Evolutionary conservation across 2,888 invertebrate species (phyloP).

Genomic region (Ichneumoninae sp.): DNA sequence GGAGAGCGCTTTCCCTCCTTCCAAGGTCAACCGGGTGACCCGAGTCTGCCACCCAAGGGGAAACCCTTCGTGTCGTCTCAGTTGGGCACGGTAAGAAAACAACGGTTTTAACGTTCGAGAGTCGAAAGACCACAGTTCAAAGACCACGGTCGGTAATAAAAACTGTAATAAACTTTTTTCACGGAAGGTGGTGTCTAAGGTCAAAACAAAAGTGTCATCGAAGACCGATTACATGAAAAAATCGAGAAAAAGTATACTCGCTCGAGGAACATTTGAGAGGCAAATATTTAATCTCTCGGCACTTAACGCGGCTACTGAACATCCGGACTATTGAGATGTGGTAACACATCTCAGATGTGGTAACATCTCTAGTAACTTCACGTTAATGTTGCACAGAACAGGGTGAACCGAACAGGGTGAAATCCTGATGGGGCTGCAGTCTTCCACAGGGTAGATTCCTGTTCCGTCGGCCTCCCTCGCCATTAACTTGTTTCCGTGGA

Average conservation of each 20-base stretch:
- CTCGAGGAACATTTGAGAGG: too few species aligned
- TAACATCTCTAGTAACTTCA: background rate
- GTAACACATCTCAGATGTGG: background rate
- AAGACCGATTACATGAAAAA: too few species aligned
- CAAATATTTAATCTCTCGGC: too few species aligned
- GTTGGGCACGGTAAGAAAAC: background rate
- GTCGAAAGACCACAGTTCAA: too few species aligned
- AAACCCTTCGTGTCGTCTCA: background rate
- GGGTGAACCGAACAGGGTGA: background rate
- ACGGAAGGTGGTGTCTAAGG: too few species aligned
- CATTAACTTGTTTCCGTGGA: background rate
- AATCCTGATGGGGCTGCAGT: background rate
- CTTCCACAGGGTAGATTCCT: background rate
- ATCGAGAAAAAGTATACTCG: too few species aligned
- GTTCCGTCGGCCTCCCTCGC: background rate
- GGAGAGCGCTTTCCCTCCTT: background rate
- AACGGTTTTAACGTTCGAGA: background rate
- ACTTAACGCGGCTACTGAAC: background rate
- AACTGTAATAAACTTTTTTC: too few species aligned
- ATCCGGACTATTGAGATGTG: background rate
- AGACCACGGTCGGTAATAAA: too few species aligned
- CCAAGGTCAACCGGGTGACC: constrained; percentile 8
- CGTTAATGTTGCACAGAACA: background rate
- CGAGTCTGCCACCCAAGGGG: background rate
- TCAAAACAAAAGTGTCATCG: too few species aligned